Evolutionary conservation across 35 echinoderm and acorn worm species (phyloP), one percentile per base, ranked within the genome.

Genomic region (Apostichopus japonicus): DNA sequence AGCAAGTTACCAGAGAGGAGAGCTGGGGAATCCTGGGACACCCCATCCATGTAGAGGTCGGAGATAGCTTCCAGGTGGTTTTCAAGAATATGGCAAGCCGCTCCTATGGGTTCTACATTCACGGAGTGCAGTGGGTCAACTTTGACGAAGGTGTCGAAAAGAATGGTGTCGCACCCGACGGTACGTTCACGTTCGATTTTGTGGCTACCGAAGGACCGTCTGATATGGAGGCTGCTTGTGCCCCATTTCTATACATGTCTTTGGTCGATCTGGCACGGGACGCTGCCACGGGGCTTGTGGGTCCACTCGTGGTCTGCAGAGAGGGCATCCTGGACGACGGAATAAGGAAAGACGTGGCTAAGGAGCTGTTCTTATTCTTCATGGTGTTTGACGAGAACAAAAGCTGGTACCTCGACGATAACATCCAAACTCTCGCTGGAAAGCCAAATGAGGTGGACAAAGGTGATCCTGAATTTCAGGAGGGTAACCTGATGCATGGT

Each of bases 321-420:
- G 63, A 77, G 21, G 95, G 91, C 17, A 80, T 72, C 55, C 92
- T 96, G 0, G 15, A 77, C 8, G 14, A 92, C 2, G 93, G 95
- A 24, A 67, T 25, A 15, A 72, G 97, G 25, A 87, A 44, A 13
- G 97, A 99, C 81, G 92, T 99, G 2, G 92, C 92, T 44, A 33
- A 63, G 6, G 97, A 99, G 88, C 93, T 96, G 59, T 93, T 79
- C 11, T 56, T 96, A 11, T 77, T 99, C 15, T 96, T 95, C 80
- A 93, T 79, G 19, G 93, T 99, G 5, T 93, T 90, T 58, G 97
- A 99, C 91, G 97, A 99, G 77, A 99, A 99, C 79, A 90, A 99
- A 79, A 99, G 95, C 81, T 99, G 97, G 97, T 99, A 96, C 73
- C 82, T 99, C 8, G 97, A 99, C 82, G 97, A 99, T 23, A 99